Evolutionary conservation across 2,797 vertebrate genomes (phyloP), one percentile per base, ranked within the genome.

Genomic region (Diceros bicornis): DNA sequence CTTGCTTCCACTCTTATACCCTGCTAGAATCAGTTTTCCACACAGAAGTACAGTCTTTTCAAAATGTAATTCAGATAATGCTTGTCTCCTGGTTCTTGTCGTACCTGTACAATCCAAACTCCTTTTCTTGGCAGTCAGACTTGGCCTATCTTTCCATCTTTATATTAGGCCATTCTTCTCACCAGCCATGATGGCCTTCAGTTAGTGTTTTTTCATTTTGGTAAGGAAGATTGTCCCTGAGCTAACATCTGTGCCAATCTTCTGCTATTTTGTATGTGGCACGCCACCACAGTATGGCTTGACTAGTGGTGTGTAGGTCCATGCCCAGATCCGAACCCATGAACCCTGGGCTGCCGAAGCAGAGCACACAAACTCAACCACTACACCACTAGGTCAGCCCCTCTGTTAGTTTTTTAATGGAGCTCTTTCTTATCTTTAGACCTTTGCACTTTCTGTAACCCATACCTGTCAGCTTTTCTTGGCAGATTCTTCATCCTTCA

Each of bases 31-130:
- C 41, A 62, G 37, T 95, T 95, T 89, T 86, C 41, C n/a, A 83
- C 37, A n/a, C 29, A 77, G n/a, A 82, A 77, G 1, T 77, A 37
- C 23, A 44, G 59, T 83, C 20, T 78, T 86, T 64, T 64, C 52
- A 95, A 94, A 89, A 37, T 81, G 14, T 50, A 85, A 57, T 92
- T 92, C 27, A 64, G 27, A 21, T 89, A 81, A 29, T 79, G 66
- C 61, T 89, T 17, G 13, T 74, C 17, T 85, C 17, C 41, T 71
- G 23, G 29, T 61, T 23, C 16, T 29, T 29, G 81, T 85, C 41
- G 8, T 85, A 59, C 27, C 17, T 71, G 10, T 85, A 50, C 27
- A 37, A 6, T 91, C 44, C 25, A 81, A 61, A 93, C 27, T 82
- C 61, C 59, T 96, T 92, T 47, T n/a, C 32, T 7, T 59, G 68